These are phyloP conservation scores for Lydus trimaculatus DNA, from an alignment of 2,888 invertebrate species.

Conservation along the genomic window DNA sequence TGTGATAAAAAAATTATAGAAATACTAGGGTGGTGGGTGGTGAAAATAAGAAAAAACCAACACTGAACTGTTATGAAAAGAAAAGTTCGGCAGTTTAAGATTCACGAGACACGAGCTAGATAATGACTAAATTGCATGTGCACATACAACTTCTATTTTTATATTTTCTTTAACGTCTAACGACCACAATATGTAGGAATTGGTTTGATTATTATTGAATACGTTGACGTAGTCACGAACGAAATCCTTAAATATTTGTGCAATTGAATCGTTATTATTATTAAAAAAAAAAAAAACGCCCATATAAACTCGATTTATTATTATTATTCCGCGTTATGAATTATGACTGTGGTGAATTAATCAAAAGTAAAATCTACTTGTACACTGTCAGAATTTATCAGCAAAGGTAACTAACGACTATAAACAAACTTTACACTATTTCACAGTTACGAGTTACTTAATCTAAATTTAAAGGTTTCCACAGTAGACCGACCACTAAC, in stretches of 20 bases:
- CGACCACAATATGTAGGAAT: slow-evolving; percentile 30
- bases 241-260: slow-evolving; percentile 14
- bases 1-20: background rate
- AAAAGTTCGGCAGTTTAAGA: slow-evolving; percentile 32
- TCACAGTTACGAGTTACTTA: slow-evolving; percentile 19
- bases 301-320: background rate
- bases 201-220: slow-evolving; percentile 31
- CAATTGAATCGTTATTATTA: background rate
- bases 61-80: slow-evolving; percentile 23
- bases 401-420: background rate
- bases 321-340: background rate
- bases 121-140: slow-evolving; percentile 34
- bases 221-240: slow-evolving; percentile 25
- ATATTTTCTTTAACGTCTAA: slow-evolving; percentile 27
- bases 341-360: background rate
- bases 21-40: background rate
- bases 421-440: slow-evolving; percentile 23
- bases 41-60: background rate
- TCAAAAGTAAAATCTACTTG: background rate
- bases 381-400: background rate
- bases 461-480: slow-evolving; percentile 4
- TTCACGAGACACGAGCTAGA: slow-evolving; percentile 33
- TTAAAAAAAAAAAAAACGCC: background rate
- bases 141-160: slow-evolving; percentile 31
- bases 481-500: background rate